Evolutionary conservation across 30 jellyfish, hydroid and myxozoan genomes (phyloP).

Genomic region (Mastigias papua): DNA sequence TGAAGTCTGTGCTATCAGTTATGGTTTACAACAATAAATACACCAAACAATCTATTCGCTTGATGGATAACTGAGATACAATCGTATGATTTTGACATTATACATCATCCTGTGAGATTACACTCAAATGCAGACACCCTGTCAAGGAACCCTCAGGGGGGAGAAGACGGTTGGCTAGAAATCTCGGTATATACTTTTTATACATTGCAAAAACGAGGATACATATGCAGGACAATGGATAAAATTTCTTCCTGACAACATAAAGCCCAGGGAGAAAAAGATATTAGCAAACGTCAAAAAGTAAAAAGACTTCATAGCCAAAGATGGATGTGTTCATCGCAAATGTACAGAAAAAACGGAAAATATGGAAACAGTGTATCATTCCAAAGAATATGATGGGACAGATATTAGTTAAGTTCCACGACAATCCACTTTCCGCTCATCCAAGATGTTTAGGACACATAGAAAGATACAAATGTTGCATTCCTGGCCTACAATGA

Average conservation of each 20-base stretch:
- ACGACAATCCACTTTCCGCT: constrained; percentile 40
- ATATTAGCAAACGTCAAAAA: constrained; percentile 15
- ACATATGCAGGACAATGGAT: constrained; percentile 54
- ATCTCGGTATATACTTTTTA: constrained; percentile 5
- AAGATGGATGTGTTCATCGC: constrained; percentile 44
- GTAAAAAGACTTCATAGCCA: constrained; percentile 43
- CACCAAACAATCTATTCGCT: constrained; percentile 68
- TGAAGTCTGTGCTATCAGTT: too few species aligned
- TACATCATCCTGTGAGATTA: constrained; percentile 64
- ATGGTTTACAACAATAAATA: constrained; percentile 59
- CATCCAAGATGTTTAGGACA: constrained; percentile 46
- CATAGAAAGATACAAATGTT: constrained; percentile 25
- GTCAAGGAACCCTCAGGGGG: constrained; percentile 57
- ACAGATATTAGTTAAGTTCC: constrained; percentile 37
- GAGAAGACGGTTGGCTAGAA: constrained; percentile 42
- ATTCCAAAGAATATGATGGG: constrained; percentile 60
- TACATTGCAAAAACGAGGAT: constrained; percentile 42
- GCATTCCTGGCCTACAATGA: constrained; percentile 54
- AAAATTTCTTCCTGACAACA: not conserved
- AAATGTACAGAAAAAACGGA: constrained; percentile 31
- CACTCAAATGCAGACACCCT: constrained; percentile 67
- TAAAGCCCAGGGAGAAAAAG: constrained; percentile 34
- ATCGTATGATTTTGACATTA: constrained; percentile 50
- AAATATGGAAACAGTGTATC: constrained; percentile 41
- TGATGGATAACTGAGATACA: constrained; percentile 74